Conservation (phyloP, 2,113 vertebrate genomes). For the Daubentonia madagascariensis region DNA sequence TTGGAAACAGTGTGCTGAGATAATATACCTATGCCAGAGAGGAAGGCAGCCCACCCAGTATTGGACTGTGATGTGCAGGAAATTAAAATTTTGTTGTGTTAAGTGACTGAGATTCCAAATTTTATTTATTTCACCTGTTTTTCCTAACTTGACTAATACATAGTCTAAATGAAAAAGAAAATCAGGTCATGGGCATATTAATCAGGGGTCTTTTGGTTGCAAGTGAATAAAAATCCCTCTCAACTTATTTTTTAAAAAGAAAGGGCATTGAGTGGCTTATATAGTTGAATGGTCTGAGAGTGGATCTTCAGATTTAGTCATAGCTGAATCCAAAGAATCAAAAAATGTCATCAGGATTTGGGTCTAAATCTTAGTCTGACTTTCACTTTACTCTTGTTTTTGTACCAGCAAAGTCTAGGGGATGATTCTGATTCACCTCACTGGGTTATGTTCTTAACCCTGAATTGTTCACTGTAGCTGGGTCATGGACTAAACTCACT, state of each 20-base stretch:
- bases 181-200: not conserved
- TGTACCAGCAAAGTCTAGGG: not conserved
- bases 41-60: not conserved
- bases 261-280: not conserved
- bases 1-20: not conserved
- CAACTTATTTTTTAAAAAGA: not conserved
- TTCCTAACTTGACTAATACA: not conserved
- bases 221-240: not conserved
- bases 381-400: not conserved
- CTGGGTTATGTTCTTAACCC: too few relatives aligned
- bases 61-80: not conserved
- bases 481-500: not conserved
- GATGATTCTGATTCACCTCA: not conserved
- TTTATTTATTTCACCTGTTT: constrained; percentile 15
- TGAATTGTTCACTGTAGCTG: not conserved
- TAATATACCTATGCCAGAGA: not conserved
- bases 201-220: not conserved
- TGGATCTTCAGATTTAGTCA: not conserved
- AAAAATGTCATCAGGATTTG: not conserved
- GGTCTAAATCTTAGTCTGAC: not conserved
- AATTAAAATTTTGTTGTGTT: not conserved
- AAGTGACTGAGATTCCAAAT: not conserved
- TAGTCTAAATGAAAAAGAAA: not conserved
- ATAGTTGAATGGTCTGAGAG: not conserved
- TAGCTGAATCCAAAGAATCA: not conserved